A percentile compares a stretch with the other conserved stretches of the same genome.
phyloP scores from a whole-genome alignment of 2,888 invertebrate species.

The Caenorhabditis japonica region DNA sequence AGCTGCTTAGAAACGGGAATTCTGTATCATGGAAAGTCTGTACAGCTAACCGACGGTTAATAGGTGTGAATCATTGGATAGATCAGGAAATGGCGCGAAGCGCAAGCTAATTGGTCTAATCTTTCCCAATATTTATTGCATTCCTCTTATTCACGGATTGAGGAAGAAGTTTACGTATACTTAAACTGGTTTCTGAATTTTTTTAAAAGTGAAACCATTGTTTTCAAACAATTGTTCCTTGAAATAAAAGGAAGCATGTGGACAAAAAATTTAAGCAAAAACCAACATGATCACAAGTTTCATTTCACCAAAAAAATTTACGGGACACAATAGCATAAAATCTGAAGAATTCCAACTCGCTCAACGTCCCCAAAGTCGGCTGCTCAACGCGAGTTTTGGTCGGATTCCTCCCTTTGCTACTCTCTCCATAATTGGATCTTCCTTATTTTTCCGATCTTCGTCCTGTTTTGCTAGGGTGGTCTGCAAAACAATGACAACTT shows the following conservation, averaged over 20 bases:
- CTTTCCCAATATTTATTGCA: conserved; percentile 2
- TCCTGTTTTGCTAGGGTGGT: no score
- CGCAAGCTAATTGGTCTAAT: conserved; percentile 5
- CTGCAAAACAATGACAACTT: no score
- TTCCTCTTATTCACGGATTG: no score
- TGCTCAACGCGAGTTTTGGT: conserved; percentile 48
- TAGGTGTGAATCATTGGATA: conserved; percentile 38
- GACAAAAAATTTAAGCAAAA: not conserved
- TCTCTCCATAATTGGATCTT: conserved; percentile 34
- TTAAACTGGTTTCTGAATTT: no score
- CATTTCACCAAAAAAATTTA: conserved; percentile 37
- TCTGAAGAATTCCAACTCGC: conserved; percentile 2
- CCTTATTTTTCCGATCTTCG: conserved; percentile 7
- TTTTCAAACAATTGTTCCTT: no score
- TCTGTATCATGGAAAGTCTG: conserved; percentile 5
- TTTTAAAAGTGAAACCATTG: no score
- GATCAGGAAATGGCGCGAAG: conserved; percentile 33
- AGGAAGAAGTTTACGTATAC: no score
- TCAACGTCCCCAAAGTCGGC: conserved; percentile 54
- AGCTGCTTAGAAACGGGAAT: conserved; percentile 39
- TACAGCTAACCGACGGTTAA: conserved; percentile 25
- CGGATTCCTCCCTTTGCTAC: conserved; percentile 48
- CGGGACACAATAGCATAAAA: conserved; percentile 16
- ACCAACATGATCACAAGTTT: conserved; percentile 47
- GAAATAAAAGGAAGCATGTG: no score